A percentile compares a stretch with the other conserved stretches of the same genome.
Conservation (phyloP, 2,888 invertebrate genomes). For the Neoaliturus tenellus region DNA sequence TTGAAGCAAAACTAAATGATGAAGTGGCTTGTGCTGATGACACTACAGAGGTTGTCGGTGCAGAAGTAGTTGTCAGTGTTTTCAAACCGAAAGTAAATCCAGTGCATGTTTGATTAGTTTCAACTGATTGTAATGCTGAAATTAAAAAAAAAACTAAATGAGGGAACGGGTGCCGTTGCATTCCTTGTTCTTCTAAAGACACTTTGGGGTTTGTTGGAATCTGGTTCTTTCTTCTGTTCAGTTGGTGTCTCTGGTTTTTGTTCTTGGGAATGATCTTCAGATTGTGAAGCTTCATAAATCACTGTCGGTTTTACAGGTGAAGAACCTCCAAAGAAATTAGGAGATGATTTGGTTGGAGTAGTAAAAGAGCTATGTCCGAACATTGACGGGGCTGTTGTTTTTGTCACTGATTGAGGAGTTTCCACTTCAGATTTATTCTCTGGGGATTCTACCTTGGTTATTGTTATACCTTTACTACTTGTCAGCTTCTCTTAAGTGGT, state of each 20-base stretch:
- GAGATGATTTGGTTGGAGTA: constrained; percentile 28
- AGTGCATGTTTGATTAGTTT: neutral
- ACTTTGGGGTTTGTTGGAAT: neutral
- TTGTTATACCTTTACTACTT: constrained; percentile 68
- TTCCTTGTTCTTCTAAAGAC: neutral
- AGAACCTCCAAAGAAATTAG: constrained; percentile 46
- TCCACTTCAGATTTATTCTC: constrained; percentile 18
- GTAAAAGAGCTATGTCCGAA: constrained; percentile 54
- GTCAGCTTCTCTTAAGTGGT: constrained; percentile 60
- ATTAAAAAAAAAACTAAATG: constrained; percentile 2
- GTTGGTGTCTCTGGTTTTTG: neutral
- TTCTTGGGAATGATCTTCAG: neutral
- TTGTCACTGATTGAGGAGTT: neutral
- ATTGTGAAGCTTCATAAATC: constrained; percentile 6
- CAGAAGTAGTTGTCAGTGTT: constrained; percentile 4
- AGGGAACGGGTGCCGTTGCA: neutral
- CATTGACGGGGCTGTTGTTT: constrained; percentile 50
- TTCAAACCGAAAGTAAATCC: constrained; percentile 29
- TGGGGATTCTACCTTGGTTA: constrained; percentile 37
- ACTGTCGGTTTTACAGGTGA: neutral
- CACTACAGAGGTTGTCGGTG: neutral
- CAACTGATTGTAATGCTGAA: neutral
- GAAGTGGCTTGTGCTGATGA: constrained; percentile 30
- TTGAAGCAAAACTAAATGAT: constrained; percentile 42
- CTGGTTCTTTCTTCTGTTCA: neutral